phyloP scores from a whole-genome alignment of 2,113 vertebrate species.

The Scalopus aquaticus region DNA sequence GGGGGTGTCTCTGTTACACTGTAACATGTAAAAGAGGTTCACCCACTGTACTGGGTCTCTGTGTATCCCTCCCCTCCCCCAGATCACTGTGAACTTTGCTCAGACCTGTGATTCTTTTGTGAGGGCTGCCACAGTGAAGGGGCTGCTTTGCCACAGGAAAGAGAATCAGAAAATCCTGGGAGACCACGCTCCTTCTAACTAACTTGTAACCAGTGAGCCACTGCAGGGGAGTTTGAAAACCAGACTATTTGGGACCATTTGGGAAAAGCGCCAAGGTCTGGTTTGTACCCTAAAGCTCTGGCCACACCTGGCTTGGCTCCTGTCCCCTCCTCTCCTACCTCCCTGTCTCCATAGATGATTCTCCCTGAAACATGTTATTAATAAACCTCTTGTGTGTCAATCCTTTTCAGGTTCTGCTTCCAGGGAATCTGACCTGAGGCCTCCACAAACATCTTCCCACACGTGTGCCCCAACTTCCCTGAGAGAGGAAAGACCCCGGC shows the following conservation, averaged over 20 bases:
- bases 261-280: not conserved
- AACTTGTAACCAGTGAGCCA: not conserved
- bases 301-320: not conserved
- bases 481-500: not conserved
- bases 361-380: not conserved
- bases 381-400: rapidly evolving
- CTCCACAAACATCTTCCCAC: rapidly evolving
- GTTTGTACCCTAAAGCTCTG: not conserved
- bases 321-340: not conserved
- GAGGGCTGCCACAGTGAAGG: rapidly evolving
- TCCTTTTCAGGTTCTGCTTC: not conserved
- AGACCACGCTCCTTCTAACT: too few relatives aligned
- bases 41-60: too few relatives aligned
- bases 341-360: rapidly evolving
- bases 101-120: not conserved
- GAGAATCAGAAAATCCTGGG: not conserved
- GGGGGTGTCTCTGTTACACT: not conserved
- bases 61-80: rapidly evolving
- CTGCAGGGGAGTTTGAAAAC: rapidly evolving
- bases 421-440: not conserved
- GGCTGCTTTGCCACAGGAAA: not conserved
- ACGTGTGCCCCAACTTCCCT: not conserved
- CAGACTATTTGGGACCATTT: not conserved
- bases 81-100: not conserved
- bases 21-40: too few relatives aligned